Evolutionary conservation across 1,140 invertebrate species (phyloP), one percentile per base, ranked within the genome.

Genomic region (Sarcophaga bullata): DNA sequence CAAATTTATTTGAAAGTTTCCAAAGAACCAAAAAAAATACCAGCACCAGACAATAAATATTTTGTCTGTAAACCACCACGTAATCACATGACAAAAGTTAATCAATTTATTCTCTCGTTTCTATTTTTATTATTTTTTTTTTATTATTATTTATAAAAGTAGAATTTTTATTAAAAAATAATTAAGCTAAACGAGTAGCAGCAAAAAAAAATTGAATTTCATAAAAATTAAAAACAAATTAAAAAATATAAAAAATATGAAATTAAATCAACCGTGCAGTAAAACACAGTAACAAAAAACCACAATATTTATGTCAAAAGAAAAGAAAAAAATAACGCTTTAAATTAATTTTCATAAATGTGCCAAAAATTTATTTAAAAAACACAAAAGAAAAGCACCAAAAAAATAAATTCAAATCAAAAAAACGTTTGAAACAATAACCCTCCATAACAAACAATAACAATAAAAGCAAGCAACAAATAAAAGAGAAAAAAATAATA

Each of bases 271-370:
- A 19, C 1, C 17, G 19, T 37, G 15, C 15, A 7, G n/a, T 68
- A 68, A 9, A 17, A 68, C n/a, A 68, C 1, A 37, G 25, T 37
- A 37, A 37, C 1, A 68, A 68, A 68, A 37, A 37, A 37, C 25
- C 25, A 37, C 25, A 37, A 37, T 37, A 37, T 37, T 37, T 37
- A 37, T 37, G 25, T 37, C 25, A 37, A 37, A 37, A 37, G 25
- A 37, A 37, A 37, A 37, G 25, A 1, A 8, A 68, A 62, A 62
- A 68, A 68, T 25, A 68, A 68, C 62, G 80, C 48, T 84, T 81
- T 83, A 86, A 83, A 84, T 68, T 72, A 82, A 82, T 82, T 85
- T 84, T 17, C 48, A 25, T 54, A 84, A 88, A 85, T 88, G 86
- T 89, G 87, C 87, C 86, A 88, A 81, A 81, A 25, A 81, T n/a